Evolutionary conservation across 2,113 vertebrate species (phyloP), one percentile per base, ranked within the genome.

Genomic region (Epinephelus moara): DNA sequence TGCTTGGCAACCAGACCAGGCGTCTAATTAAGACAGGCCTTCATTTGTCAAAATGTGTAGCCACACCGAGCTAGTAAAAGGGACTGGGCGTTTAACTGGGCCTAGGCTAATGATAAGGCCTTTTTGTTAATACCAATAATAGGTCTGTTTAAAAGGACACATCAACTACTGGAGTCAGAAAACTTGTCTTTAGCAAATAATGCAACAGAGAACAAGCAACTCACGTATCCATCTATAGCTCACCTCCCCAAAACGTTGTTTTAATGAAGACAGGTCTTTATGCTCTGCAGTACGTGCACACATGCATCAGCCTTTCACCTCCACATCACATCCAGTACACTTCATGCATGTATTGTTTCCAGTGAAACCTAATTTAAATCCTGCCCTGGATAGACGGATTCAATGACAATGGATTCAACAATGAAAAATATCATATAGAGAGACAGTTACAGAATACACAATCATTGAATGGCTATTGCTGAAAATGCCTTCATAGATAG

Each of bases 251-350:
- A 71, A 42, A 57, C 18, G 33, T 19, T 1, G 17, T 27, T 47
- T 15, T 1, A 13, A 21, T 21, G 15, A 30, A 27, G 33, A 27
- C 15, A 14, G 5, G 33, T 7, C 33, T 37, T 52, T 33, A 4
- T 53, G 19, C 59, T 30, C 10, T 55, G 57, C 55, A 74, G 30
- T 19, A 33, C 62, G 37, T 47, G 3, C 40, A 64, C 1, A 1
- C 66, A 18, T 69, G 66, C 9, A n/a, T 52, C 50, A 70, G 67
- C 67, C n/a, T 33, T 33, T 63, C 50, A 17, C 50, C 17, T 77
- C n/a, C 9, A 42, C 15, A 14, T 73, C 17, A 57, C 52, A 71
- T 27, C 52, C 59, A 70, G 4, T 57, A 21, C 49, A 68, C 55
- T 19, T 17, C 10, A 6, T 52, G 47, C 42, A 23, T 15, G 4